Percentiles rank a stretch among this genome's conserved stretches.
phyloP scores from a whole-genome alignment of 2,888 invertebrate species.

The Pogonocherus hispidulus region DNA sequence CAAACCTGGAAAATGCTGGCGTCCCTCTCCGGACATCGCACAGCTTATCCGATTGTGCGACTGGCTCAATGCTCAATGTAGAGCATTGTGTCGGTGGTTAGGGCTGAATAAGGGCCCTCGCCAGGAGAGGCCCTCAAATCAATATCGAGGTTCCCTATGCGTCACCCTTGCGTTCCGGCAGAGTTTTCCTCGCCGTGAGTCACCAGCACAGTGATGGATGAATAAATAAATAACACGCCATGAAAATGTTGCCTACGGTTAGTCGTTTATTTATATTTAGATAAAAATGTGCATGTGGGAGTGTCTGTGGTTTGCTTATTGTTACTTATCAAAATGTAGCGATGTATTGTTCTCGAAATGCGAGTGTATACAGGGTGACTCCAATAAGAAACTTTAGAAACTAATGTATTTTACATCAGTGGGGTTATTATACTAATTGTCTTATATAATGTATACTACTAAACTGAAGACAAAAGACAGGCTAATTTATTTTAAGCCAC shows the following conservation, averaged over 20 bases:
- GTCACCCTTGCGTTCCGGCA: conserved; percentile 53
- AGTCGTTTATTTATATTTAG: neutral
- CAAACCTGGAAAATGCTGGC: neutral
- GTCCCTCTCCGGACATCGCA: conserved; percentile 4
- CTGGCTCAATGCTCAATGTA: conserved; percentile 62
- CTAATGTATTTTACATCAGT: too few species aligned
- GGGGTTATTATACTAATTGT: too few species aligned
- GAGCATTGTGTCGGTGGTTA: conserved; percentile 66
- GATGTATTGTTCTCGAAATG: neutral
- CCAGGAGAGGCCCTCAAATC: conserved; percentile 59
- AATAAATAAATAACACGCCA: conserved; percentile 10
- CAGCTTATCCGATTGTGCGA: conserved; percentile 21
- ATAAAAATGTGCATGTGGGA: neutral
- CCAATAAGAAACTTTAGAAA: too few species aligned
- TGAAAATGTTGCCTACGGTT: neutral
- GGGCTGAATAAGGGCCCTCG: conserved; percentile 52
- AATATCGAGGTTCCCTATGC: conserved; percentile 61
- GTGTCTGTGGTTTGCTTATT: neutral
- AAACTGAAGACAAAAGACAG: too few species aligned
- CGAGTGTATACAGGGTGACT: neutral
- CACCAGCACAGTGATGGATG: conserved; percentile 12
- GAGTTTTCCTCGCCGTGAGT: conserved; percentile 25
- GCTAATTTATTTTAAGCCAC: too few species aligned
- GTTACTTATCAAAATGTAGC: neutral
- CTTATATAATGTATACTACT: too few species aligned